Base-by-base conservation (phyloP, 2,888 invertebrate species). In the Aethes cnicana region DNA sequence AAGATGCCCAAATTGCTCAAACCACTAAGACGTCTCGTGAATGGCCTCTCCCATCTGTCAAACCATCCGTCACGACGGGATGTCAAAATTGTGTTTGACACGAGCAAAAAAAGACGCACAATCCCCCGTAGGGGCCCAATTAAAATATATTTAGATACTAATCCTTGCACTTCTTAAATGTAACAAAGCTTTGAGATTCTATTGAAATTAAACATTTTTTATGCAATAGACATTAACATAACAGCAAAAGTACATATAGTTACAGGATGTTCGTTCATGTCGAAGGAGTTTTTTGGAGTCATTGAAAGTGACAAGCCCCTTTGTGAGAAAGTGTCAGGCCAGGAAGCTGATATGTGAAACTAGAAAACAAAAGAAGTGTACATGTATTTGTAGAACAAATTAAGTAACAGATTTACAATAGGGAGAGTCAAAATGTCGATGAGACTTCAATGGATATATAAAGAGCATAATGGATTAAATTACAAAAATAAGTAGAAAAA, bases 121-220 rank as follows among this genome's bases (percentile, higher is more conserved):
- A 58, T 57, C 47, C 53, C 37, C 71, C 67, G 67, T 63, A 68
- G 71, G 74, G 68, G 63, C 50, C 78, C 80, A 83, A 86, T 86
- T 84, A 84, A 81, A 81, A 68, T 64, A 70, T 73, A 76, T 76
- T 85, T 84, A 77, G 65, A 74, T 71, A 63, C 59, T 78, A 52
- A 82, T 81, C 77, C 70, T 62, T 62, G 57, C 52, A 66, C 67
- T 64, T 67, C 68, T 64, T 56, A 55, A 47, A 43, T 52, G 26
- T 55, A 49, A 55, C 59, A 61, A 47, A 42, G 43, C 30, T 5
- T 23, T 9, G n/a, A n/a, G n/a, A n/a, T 5, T 18, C 26, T 21
- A 33, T 46, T 41, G 41, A 44, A 47, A 55, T 46, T n/a, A 42
- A 39, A 46, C 43, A 53, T 47, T 56, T 49, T 53, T 59, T 54